Percentiles rank a stretch among this genome's conserved stretches.
phyloP scores from a whole-genome alignment of 2,113 vertebrate genomes.

The Python bivittatus region DNA sequence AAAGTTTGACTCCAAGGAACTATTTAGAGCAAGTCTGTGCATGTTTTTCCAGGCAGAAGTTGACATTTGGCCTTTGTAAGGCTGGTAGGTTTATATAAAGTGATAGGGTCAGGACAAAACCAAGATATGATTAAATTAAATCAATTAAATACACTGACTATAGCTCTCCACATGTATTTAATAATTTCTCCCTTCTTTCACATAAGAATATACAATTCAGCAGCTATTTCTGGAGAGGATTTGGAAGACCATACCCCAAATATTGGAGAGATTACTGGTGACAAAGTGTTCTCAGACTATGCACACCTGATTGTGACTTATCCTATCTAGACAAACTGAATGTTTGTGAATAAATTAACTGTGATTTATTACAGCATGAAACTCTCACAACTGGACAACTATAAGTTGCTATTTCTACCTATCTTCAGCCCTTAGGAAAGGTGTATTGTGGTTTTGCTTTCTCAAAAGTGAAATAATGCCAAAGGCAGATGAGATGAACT shows the following conservation, averaged over 20 bases:
- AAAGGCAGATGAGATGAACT: slow-evolving; percentile 17
- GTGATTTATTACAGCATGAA: neutral
- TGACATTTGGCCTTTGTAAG: neutral
- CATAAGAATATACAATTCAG: neutral
- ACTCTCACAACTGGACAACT: slow-evolving; percentile 5
- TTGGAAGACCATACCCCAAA: neutral
- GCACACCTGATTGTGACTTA: no score
- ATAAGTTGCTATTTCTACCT: neutral
- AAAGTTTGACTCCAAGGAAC: neutral
- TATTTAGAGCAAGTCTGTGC: neutral
- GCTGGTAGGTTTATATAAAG: neutral
- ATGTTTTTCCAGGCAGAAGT: neutral
- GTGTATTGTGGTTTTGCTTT: neutral
- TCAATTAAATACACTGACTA: neutral
- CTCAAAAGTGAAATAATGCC: slow-evolving; percentile 12
- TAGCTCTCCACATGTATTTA: neutral
- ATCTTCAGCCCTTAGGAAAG: neutral
- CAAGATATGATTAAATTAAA: neutral
- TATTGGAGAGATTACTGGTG: neutral
- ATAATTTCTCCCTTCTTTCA: neutral
- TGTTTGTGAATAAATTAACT: neutral
- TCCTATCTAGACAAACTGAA: neutral
- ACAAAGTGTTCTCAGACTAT: neutral
- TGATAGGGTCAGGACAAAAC: neutral
- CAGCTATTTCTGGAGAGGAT: neutral